Evolutionary conservation across 2,888 invertebrate species (phyloP), one percentile per base, ranked within the genome.

Genomic region (Schizaphis graminum): DNA sequence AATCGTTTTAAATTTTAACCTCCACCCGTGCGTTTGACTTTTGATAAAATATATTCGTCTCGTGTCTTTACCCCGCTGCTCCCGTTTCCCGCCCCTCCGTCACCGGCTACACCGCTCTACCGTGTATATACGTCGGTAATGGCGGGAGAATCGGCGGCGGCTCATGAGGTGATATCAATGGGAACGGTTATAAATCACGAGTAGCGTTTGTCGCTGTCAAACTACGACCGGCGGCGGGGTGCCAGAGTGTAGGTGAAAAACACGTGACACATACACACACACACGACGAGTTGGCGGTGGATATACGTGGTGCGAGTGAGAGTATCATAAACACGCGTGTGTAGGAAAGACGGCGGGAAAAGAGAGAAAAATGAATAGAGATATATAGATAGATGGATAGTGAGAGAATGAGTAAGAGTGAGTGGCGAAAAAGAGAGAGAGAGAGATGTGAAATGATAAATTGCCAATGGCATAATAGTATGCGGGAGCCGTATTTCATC

Each of bases 401-500:
- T 26, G 41, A n/a, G 61, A 47, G 44, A 47, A 47, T 0, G 44
- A n/a, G 61, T 21, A n/a, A 57, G 91, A 61, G 86, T 8, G 49
- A 41, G 57, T 44, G 41, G 41, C 5, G 44, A n/a, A 49, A n/a
- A n/a, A 57, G 91, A 61, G 86, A 26, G 49, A 49, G 57, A 44
- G 91, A n/a, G 28, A 88, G 28, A 89, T 84, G 93, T 89, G 84
- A 89, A 89, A 89, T 93, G 93, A 93, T 93, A 93, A 93, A 93
- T 93, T 93, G 89, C 89, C 93, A 35, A 47, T 89, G 89, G 92
- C 56, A 56, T 89, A 93, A 93, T 93, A 89, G 88, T 56, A 67
- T 67, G 92, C 92, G 49, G 67, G 88, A 92, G 56, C 93, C 93
- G 89, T 93, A 93, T 92, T 91, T 91, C 91, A 57, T 86, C 91